Base-by-base conservation (phyloP, 2,797 vertebrate species). In the Moxostoma hubbsi region DNA sequence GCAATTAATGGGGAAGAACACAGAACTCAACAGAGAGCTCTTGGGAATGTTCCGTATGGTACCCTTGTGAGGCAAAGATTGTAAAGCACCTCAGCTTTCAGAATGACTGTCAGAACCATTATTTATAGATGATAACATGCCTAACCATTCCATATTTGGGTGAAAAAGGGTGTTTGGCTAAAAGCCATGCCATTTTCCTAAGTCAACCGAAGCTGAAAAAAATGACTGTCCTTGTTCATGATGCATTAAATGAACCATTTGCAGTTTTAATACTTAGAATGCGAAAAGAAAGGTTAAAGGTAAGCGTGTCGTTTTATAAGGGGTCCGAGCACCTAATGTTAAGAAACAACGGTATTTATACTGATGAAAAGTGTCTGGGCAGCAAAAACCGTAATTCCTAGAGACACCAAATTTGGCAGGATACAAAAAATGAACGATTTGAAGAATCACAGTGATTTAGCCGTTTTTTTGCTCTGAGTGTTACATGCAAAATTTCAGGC, bases 61-160 rank as follows among this genome's bases (percentile, higher is more conserved):
- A 55, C 49, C 13, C n/a, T 24, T n/a, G 43, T 6, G 55, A 67
- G 36, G 7, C 12, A 47, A n/a, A n/a, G n/a, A 43, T 63, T 57
- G 18, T 63, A 11, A 9, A n/a, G 10, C 5, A 55, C n/a, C 24
- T 53, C 57, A 67, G 62, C 73, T 47, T 57, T 75, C 51, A 36
- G 36, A 16, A 54, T 4, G 18, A 57, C 62, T 49, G 51, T 45
- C 65, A 43, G 73, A 45, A 75, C 15, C 50, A 36, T 73, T 51
- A 16, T n/a, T 49, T 62, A 6, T 16, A 1, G n/a, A 79, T 64
- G 54, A 49, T 65, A 15, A 59, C 70, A 53, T 66, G n/a, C 70
- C 47, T 59, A 64, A 46, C n/a, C 49, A 58, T 57, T 76, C 51
- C 4, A 50, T 57, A 8, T 58, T 58, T 57, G 13, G 45, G 73